Conservation (phyloP, 1,140 invertebrate genomes). For the Diploscapter pachys region DNA sequence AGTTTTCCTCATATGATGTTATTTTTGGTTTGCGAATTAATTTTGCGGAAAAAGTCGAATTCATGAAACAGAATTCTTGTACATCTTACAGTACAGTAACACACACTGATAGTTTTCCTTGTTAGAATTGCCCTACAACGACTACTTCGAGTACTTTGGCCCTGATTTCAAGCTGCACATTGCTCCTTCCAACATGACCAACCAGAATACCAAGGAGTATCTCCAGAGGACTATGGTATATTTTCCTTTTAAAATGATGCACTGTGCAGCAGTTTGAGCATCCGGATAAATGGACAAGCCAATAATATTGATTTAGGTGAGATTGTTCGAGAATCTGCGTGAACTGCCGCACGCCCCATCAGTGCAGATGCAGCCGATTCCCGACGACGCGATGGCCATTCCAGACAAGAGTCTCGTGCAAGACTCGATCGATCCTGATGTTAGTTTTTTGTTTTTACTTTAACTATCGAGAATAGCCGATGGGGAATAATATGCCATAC, state of each 20-base stretch:
- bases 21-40: too few relatives aligned
- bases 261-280: too few relatives aligned
- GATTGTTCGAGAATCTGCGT: conserved; percentile 91
- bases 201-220: conserved; percentile 97
- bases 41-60: too few relatives aligned
- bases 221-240: conserved; percentile 67
- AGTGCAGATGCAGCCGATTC: conserved; percentile 89
- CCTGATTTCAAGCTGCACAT: conserved; percentile 99
- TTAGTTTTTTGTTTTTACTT: background rate
- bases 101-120: background rate
- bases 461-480: too few relatives aligned
- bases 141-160: conserved; percentile 99
- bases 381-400: conserved; percentile 71
- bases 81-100: too few relatives aligned
- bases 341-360: conserved; percentile 97
- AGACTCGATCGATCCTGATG: conserved; percentile 49
- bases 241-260: background rate
- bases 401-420: conserved; percentile 23
- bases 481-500: too few relatives aligned
- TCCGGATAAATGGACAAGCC: background rate
- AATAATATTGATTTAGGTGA: conserved; percentile 62
- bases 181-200: conserved; percentile 97
- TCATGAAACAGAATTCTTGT: too few relatives aligned
- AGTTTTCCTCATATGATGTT: too few relatives aligned
- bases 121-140: conserved; percentile 91